Evolutionary conservation across 2,797 vertebrate genomes (phyloP).

Genomic region (Ciconia nigra): DNA sequence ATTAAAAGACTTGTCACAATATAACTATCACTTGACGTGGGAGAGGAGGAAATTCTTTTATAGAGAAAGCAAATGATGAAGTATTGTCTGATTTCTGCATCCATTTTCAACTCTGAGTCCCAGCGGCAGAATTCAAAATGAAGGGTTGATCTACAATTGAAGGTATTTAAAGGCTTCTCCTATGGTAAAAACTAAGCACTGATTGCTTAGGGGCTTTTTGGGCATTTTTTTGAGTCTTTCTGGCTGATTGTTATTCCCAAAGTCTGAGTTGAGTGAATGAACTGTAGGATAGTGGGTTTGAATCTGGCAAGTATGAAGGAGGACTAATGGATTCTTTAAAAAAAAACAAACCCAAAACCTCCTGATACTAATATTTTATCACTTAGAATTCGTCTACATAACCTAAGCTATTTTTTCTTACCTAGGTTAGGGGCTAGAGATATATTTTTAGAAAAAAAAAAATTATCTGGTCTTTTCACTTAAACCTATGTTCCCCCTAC

Average conservation of each 20-base stretch:
- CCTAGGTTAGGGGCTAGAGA: not conserved
- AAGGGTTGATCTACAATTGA: not conserved
- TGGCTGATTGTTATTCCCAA: not conserved
- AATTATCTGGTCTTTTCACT: not conserved
- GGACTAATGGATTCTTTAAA: not conserved
- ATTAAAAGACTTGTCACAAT: not conserved
- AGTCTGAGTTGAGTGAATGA: not conserved
- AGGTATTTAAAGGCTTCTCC: not conserved
- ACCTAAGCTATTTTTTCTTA: not conserved
- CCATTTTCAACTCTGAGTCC: not conserved
- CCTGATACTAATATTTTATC: not conserved
- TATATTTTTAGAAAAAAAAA: not conserved
- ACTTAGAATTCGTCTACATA: not conserved
- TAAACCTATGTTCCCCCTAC: accelerated
- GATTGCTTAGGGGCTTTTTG: not conserved
- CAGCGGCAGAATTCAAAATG: not conserved
- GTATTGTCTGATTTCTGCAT: not conserved
- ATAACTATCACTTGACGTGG: not conserved
- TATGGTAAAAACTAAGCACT: not conserved
- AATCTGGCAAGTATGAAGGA: not conserved
- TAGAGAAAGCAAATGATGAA: not conserved
- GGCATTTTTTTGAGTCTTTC: not conserved
- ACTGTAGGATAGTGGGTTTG: not conserved
- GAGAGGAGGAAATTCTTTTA: not conserved
- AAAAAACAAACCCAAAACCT: not conserved